phyloP scores from a whole-genome alignment of 2,113 vertebrate species.

The Synchiropus splendidus region DNA sequence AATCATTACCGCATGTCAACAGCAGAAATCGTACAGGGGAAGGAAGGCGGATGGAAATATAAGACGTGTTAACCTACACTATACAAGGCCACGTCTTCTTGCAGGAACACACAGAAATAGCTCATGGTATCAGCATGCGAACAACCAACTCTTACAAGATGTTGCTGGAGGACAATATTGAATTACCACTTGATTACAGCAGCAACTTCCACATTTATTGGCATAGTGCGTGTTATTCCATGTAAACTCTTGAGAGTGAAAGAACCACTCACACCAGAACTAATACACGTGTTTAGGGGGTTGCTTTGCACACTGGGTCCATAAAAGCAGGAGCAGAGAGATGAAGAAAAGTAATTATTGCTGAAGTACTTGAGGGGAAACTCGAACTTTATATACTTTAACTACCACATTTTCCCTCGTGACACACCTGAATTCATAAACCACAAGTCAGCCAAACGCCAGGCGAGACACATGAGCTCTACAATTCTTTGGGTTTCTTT shows the following conservation, averaged over 20 bases:
- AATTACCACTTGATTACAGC: conserved; percentile 21
- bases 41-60: conserved; percentile 13
- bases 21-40: conserved; percentile 22
- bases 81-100: not conserved
- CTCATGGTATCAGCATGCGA: conserved; percentile 29
- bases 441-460: no score
- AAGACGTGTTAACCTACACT: conserved; percentile 6
- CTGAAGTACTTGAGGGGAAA: no score
- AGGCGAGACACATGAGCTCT: no score
- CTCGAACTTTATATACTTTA: no score
- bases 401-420: no score
- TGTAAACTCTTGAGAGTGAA: not conserved
- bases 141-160: conserved; percentile 19
- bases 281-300: no score
- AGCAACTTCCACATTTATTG: conserved; percentile 12
- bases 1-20: conserved; percentile 51
- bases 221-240: not conserved
- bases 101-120: conserved; percentile 12
- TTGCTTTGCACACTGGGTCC: no score
- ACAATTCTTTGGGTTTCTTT: no score
- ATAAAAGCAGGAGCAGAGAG: no score
- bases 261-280: not conserved
- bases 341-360: conserved; percentile 5
- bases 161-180: conserved; percentile 4
- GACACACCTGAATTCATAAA: no score